A percentile compares a stretch with the other conserved stretches of the same genome.
phyloP scores from a whole-genome alignment of 2,888 invertebrate species.

The Lycaena phlaeas region DNA sequence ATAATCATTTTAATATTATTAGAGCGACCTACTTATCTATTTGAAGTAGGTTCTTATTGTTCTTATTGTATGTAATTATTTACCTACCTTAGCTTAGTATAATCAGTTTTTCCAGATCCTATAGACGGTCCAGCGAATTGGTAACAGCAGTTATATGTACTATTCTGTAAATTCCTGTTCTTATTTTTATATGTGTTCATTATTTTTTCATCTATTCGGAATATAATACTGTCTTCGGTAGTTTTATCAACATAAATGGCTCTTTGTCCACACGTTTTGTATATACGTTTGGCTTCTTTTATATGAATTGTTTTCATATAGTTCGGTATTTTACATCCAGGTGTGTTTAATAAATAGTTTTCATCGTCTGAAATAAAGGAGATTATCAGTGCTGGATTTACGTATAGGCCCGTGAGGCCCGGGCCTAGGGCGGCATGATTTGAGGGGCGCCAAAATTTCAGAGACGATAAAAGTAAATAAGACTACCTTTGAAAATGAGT shows the following conservation, averaged over 20 bases:
- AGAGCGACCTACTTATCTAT: too few relatives aligned
- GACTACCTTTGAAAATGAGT: too few relatives aligned
- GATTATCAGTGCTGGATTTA: too few relatives aligned
- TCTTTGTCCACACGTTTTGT: constrained; percentile 29
- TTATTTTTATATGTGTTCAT: constrained; percentile 25
- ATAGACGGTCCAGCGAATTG: constrained; percentile 28
- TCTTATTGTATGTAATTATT: too few relatives aligned
- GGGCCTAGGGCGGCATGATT: too few relatives aligned
- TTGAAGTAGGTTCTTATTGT: too few relatives aligned
- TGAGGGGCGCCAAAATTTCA: too few relatives aligned
- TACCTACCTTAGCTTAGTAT: constrained; percentile 29
- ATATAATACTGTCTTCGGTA: constrained; percentile 24
- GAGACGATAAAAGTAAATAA: too few relatives aligned
- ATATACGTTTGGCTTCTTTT: constrained; percentile 18
- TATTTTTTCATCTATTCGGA: constrained; percentile 26
- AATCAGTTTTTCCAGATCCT: constrained; percentile 24
- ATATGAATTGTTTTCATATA: constrained; percentile 30
- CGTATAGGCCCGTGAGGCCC: too few relatives aligned
- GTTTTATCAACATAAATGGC: constrained; percentile 30
- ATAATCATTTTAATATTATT: too few relatives aligned
- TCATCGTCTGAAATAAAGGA: constrained; percentile 21
- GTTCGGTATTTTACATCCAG: constrained; percentile 42
- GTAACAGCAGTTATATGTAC: constrained; percentile 32
- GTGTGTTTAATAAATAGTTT: constrained; percentile 35
- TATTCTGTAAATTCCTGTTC: constrained; percentile 15